A percentile compares a stretch with the other conserved stretches of the same genome.
phyloP scores from a whole-genome alignment of 2,113 vertebrate genomes.

The Atrichornis clamosus region DNA sequence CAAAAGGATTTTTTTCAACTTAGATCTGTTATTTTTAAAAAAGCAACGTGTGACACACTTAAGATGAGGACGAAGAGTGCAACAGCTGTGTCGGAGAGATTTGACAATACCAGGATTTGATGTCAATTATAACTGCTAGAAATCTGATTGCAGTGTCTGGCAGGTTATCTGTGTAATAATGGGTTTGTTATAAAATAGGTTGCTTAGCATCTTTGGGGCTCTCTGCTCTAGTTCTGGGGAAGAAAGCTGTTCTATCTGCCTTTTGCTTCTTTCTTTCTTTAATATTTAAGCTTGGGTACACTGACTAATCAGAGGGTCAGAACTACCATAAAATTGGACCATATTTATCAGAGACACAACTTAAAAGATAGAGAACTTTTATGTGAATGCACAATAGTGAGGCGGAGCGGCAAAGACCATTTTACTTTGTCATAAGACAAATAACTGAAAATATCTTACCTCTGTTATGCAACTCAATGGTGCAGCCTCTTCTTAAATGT shows the following conservation, averaged over 20 bases:
- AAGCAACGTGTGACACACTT: neutral
- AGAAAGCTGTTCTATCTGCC: neutral
- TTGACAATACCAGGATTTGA: neutral
- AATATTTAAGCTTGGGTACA: neutral
- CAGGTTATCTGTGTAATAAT: conserved; percentile 19
- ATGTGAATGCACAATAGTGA: neutral
- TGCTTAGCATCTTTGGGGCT: neutral
- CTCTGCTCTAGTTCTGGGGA: neutral
- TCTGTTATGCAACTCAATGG: neutral
- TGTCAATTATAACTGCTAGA: neutral
- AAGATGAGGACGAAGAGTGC: neutral
- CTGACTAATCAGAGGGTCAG: neutral
- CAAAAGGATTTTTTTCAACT: neutral
- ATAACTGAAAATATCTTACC: neutral
- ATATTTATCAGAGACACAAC: neutral
- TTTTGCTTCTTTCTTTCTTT: neutral
- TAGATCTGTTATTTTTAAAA: neutral
- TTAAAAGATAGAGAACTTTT: neutral
- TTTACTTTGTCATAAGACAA: neutral
- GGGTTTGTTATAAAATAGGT: neutral
- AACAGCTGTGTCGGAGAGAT: conserved; percentile 5
- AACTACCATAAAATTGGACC: neutral
- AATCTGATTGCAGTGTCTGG: conserved; percentile 19
- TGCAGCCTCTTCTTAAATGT: neutral
- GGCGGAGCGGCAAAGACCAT: neutral